Evolutionary conservation across 2,797 vertebrate species (phyloP).

Genomic region (Otolemur crassicaudatus): DNA sequence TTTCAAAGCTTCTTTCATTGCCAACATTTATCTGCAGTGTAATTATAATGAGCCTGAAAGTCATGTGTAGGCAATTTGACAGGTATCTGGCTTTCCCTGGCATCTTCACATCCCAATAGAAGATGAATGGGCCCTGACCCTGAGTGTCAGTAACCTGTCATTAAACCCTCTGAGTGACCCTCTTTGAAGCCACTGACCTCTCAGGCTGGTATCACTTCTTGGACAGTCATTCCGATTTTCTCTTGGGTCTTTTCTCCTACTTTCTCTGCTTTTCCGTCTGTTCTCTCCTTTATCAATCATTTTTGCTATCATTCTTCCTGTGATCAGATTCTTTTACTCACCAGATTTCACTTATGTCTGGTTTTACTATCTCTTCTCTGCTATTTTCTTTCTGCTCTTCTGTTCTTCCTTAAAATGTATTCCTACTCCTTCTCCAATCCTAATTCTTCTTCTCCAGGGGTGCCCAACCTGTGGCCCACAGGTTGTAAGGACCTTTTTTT

Average conservation of each 20-base stretch:
- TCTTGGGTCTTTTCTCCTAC: background rate
- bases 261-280: background rate
- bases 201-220: background rate
- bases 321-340: background rate
- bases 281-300: background rate
- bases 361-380: background rate
- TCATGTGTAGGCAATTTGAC: background rate
- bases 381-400: background rate
- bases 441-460: background rate
- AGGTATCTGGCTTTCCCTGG: background rate
- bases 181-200: background rate
- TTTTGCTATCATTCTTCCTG: background rate
- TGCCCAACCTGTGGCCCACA: background rate
- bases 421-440: background rate
- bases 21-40: slow-evolving; percentile 14
- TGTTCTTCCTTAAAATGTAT: background rate
- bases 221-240: background rate
- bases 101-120: background rate
- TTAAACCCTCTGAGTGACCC: background rate
- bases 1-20: background rate
- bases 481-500: too few species aligned
- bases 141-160: background rate
- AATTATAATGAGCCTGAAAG: slow-evolving; percentile 41
- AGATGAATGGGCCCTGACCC: slow-evolving; percentile 5
- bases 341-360: background rate